Evolutionary conservation across 1,140 invertebrate species (phyloP), one percentile per base, ranked within the genome.

Genomic region (Coptotermes formosanus): DNA sequence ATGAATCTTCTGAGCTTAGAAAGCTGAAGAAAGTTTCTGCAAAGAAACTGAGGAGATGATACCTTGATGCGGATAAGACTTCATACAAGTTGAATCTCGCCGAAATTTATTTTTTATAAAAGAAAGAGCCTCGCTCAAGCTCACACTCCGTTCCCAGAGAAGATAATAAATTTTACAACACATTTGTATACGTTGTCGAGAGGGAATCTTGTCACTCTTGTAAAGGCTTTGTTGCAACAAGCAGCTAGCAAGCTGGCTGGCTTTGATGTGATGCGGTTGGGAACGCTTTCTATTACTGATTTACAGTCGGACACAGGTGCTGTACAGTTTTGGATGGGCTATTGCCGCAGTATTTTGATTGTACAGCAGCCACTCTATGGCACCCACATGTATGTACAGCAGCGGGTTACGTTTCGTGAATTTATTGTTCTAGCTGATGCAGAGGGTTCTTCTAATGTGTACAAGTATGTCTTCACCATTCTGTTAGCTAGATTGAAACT

Each of bases 81-180:
- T 75, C 64, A 75, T 75, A 30, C 64, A 75, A 30, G 25, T 30
- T 75, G 25, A n/a, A 75, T 75, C 64, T 75, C 64, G 8, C 64
- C 7, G 64, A 30, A 30, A 64, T 64, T 8, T 75, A 25, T 75
- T 75, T 14, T 75, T 75, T 75, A 30, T 75, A 30, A 8, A 75
- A 75, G n/a, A 75, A 23, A 75, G n/a, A 75, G n/a, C 30, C 3
- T 75, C 6, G 0, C n/a, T 30, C 25, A 8, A 75, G 25, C 9
- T 30, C 64, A 75, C 25, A 75, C 14, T 21, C 3, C 19, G 1
- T 19, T 55, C 52, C 3, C 19, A 75, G 64, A 30, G 25, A 75
- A 75, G 25, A 75, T 75, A 25, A 75, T 75, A 75, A 75, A 75
- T 75, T 75, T 75, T 75, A 30, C 19, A 75, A 75, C n/a, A 75